Conservation (phyloP, 1,140 invertebrate species). For the Psilanteris sp. region DNA sequence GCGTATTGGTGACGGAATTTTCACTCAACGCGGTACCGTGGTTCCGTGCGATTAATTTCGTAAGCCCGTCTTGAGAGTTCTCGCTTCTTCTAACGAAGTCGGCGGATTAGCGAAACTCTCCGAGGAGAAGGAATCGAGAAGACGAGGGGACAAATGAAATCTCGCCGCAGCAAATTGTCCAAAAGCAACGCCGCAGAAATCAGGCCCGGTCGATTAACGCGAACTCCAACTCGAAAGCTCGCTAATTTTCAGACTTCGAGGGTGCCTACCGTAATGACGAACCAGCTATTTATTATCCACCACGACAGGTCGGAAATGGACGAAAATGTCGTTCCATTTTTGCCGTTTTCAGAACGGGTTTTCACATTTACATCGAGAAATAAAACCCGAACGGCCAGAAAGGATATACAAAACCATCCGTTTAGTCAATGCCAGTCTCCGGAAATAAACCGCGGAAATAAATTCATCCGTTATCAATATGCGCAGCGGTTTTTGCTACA, state of each 20-base stretch:
- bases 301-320: constrained; percentile 29
- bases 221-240: constrained; percentile 68
- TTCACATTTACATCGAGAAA: constrained; percentile 48
- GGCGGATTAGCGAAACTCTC: constrained; percentile 51
- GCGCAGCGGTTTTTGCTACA: constrained; percentile 1
- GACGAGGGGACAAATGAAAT: constrained; percentile 69
- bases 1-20: constrained; percentile 20
- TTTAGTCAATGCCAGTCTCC: not conserved
- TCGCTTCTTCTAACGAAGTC: constrained; percentile 45
- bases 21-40: constrained; percentile 15
- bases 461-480: constrained; percentile 4
- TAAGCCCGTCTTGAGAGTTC: constrained; percentile 47
- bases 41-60: constrained; percentile 59
- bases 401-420: too few relatives aligned
- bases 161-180: constrained; percentile 69
- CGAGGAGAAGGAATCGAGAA: constrained; percentile 16
- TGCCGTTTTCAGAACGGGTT: constrained; percentile 1
- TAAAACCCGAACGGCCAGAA: constrained; percentile 16
- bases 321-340: constrained; percentile 30
- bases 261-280: constrained; percentile 46
- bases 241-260: constrained; percentile 70
- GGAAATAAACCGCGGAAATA: constrained; percentile 8
- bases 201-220: constrained; percentile 70
- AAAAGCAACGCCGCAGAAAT: constrained; percentile 71
- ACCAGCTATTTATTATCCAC: constrained; percentile 38